Evolutionary conservation across 2,888 invertebrate genomes (phyloP).

Genomic region (Gnatocerus cornutus): DNA sequence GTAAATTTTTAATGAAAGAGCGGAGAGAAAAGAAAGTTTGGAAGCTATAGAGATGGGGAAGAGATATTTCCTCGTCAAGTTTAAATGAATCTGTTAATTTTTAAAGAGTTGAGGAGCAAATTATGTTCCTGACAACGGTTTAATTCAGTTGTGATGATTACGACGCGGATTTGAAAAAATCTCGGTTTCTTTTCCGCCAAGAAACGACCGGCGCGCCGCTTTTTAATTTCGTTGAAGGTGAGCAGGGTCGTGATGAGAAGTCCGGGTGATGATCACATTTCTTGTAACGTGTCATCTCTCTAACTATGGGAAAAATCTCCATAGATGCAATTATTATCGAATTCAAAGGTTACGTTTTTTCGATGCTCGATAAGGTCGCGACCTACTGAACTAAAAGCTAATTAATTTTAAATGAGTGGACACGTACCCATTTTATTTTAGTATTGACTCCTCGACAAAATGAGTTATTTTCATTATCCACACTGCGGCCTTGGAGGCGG

Average conservation of each 20-base stretch:
- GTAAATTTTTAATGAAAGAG: slow-evolving; percentile 18
- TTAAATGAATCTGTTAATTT: slow-evolving; percentile 39
- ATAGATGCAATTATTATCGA: slow-evolving; percentile 23
- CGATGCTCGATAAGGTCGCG: slow-evolving; percentile 22
- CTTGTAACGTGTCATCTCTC: slow-evolving; percentile 27
- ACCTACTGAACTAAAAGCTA: slow-evolving; percentile 4
- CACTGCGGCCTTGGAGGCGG: slow-evolving; percentile 10
- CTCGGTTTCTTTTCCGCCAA: neutral
- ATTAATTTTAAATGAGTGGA: slow-evolving; percentile 25
- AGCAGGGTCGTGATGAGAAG: slow-evolving; percentile 30
- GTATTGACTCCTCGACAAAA: neutral
- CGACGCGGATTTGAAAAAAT: slow-evolving; percentile 11
- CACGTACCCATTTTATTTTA: neutral
- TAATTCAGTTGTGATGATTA: slow-evolving; percentile 29
- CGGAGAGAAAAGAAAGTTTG: slow-evolving; percentile 10
- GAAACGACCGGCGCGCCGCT: neutral
- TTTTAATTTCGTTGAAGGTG: slow-evolving; percentile 34
- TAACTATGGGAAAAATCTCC: slow-evolving; percentile 15
- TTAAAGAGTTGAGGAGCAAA: slow-evolving; percentile 33
- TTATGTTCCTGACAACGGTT: slow-evolving; percentile 31
- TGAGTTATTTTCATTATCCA: neutral
- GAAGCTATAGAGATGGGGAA: neutral
- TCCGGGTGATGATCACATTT: slow-evolving; percentile 31
- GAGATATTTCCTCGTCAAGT: slow-evolving; percentile 32
- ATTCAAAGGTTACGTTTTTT: slow-evolving; percentile 20